Conservation (phyloP, 2,888 invertebrate species). For the Torymus aiolomorphi region DNA sequence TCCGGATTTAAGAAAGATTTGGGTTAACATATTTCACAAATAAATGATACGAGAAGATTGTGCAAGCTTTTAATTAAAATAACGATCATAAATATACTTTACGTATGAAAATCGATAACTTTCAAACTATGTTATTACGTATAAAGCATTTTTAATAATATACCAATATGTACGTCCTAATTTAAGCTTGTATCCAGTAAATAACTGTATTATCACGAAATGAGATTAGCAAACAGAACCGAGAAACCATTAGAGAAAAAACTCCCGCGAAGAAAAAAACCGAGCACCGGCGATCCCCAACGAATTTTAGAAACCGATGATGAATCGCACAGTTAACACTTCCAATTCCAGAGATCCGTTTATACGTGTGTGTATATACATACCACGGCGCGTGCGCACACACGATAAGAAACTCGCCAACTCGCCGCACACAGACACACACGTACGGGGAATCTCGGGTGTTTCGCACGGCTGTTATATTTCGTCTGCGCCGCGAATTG, state of each 20-base stretch:
- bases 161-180: too few species aligned
- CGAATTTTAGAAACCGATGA: slow-evolving; percentile 32
- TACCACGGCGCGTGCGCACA: background rate
- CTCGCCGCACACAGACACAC: slow-evolving; percentile 29
- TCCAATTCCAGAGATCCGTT: slow-evolving; percentile 28
- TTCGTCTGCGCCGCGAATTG: slow-evolving; percentile 58
- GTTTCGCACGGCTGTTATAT: slow-evolving; percentile 9
- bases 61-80: too few species aligned
- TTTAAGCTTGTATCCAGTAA: too few species aligned
- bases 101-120: too few species aligned
- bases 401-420: slow-evolving; percentile 41
- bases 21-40: too few species aligned
- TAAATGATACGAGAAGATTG: too few species aligned
- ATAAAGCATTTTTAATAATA: too few species aligned
- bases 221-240: too few species aligned
- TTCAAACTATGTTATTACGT: too few species aligned
- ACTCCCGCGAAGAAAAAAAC: background rate
- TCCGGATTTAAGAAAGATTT: too few species aligned
- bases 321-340: slow-evolving; percentile 38
- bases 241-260: slow-evolving; percentile 6
- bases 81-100: too few species aligned
- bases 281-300: slow-evolving; percentile 5
- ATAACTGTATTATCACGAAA: too few species aligned
- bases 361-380: background rate
- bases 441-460: background rate